These are phyloP conservation scores for Myotis vivesi DNA, from an alignment of 2,797 vertebrate species.

Conservation along the genomic window DNA sequence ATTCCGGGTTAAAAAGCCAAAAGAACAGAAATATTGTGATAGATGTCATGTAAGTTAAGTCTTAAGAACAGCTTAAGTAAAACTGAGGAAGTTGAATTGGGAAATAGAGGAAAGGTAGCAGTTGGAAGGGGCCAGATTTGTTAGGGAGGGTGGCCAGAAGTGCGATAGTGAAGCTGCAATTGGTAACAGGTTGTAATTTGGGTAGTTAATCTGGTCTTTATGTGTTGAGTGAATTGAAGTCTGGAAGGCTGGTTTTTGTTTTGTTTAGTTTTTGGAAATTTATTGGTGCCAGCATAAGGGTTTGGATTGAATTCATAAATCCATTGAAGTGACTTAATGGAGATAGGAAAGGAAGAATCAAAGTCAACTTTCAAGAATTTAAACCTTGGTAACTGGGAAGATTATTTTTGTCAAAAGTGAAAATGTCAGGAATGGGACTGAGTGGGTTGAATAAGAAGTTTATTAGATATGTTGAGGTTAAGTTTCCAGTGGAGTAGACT, in stretches of 20 bases:
- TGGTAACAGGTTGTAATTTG: not conserved
- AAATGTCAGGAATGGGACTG: not conserved
- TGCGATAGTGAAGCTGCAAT: not conserved
- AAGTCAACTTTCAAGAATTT: conserved; percentile 17
- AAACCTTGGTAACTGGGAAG: not conserved
- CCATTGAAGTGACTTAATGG: not conserved
- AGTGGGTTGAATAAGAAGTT: not conserved
- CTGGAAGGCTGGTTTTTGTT: not conserved
- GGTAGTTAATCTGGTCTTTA: not conserved
- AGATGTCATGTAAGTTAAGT: not conserved
- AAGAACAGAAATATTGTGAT: not conserved
- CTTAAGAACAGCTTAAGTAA: not conserved
- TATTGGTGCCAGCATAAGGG: not conserved
- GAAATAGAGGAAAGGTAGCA: not conserved
- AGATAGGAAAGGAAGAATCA: not conserved
- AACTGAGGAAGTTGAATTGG: not conserved
- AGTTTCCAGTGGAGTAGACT: not conserved
- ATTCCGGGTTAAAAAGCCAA: conserved; percentile 22
- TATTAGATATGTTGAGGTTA: not conserved
- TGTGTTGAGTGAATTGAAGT: conserved; percentile 22
- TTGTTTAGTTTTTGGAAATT: not conserved
- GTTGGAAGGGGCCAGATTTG: not conserved
- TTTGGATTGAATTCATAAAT: not conserved
- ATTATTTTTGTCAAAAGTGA: not conserved
- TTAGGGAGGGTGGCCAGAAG: not conserved